Evolutionary conservation across 2,888 invertebrate genomes (phyloP).

Genomic region (Yponomeuta sedellus): DNA sequence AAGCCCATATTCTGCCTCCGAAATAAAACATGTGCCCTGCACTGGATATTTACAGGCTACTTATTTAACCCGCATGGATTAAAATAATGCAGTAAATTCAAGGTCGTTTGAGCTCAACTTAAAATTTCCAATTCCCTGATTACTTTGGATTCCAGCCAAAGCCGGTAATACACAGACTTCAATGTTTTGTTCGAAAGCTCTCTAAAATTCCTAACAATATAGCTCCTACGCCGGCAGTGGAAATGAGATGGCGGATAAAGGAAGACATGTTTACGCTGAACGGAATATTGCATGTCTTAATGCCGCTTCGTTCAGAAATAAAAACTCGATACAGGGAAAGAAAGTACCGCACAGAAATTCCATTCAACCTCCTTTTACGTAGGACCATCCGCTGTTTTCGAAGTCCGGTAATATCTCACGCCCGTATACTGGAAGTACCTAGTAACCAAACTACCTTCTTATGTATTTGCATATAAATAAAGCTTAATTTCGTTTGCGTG

Average conservation of each 20-base stretch:
- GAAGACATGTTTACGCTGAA: neutral
- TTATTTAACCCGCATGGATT: no score
- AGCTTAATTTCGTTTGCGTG: conserved; percentile 3
- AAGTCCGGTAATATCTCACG: neutral
- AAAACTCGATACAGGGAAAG: neutral
- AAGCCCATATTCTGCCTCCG: no score
- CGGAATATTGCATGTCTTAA: neutral
- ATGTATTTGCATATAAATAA: conserved; percentile 1
- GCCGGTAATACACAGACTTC: neutral
- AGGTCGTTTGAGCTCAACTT: no score
- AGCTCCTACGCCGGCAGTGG: neutral
- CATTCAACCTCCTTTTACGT: neutral
- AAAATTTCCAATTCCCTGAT: no score
- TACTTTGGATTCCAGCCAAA: neutral
- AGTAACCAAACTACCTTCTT: neutral
- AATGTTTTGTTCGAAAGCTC: neutral
- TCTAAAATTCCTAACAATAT: neutral
- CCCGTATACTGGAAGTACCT: neutral
- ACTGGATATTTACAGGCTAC: no score
- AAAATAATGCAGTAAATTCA: no score
- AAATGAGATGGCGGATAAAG: neutral
- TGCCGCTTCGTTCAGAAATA: neutral
- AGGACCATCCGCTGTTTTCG: neutral
- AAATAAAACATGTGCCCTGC: no score
- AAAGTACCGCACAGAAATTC: neutral